A percentile compares a stretch with the other conserved stretches of the same genome.
Conservation (phyloP, 1,140 invertebrate species). For the Conus ventricosus region DNA sequence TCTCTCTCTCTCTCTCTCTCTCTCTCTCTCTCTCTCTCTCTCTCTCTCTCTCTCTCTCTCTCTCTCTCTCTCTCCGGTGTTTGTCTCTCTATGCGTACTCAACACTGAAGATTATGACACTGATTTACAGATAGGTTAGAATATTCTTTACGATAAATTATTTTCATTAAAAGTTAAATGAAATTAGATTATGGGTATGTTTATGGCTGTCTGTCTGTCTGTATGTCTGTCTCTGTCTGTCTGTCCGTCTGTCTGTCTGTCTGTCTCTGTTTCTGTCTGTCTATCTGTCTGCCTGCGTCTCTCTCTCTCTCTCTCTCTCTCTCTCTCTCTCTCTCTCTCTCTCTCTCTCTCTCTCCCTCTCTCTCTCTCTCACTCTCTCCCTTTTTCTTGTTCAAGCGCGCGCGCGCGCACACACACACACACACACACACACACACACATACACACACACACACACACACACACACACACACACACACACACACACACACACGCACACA, state of each 20-base stretch:
- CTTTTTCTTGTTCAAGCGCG: background rate
- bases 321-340: background rate
- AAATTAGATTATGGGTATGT: no score
- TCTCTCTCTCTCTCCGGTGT: slow-evolving; percentile 1
- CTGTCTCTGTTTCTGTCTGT: background rate
- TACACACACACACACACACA: no score
- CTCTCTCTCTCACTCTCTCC: background rate
- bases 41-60: slow-evolving; percentile 13
- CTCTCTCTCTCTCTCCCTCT: background rate
- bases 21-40: slow-evolving; percentile 19
- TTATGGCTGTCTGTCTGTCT: slow-evolving; percentile 14
- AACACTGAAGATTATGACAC: no score
- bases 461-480: no score
- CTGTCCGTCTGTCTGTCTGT: background rate
- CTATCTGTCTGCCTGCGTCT: background rate
- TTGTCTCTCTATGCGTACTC: background rate
- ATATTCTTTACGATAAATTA: no score
- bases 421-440: no score
- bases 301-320: slow-evolving; percentile 10
- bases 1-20: slow-evolving; percentile 10
- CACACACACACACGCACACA: no score
- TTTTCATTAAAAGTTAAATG: no score
- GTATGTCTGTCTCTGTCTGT: slow-evolving; percentile 1
- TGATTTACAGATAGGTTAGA: no score
- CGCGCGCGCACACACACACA: no score